phyloP scores from a whole-genome alignment of 1,140 invertebrate species.

The Campoletis sonorensis region DNA sequence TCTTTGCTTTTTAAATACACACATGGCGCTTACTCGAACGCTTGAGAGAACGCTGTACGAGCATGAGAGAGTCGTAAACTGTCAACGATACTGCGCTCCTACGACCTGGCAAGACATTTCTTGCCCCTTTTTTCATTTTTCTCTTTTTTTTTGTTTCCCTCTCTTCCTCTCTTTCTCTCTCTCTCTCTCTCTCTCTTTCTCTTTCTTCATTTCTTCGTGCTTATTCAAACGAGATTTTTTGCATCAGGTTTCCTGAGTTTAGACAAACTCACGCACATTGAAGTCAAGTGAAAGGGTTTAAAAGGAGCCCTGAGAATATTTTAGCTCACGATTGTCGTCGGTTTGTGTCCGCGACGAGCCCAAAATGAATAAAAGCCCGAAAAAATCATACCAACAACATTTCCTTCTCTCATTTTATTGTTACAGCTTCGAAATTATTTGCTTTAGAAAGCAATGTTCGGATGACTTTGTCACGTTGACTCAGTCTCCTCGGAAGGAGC shows the following conservation, averaged over 20 bases:
- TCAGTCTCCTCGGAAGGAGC: not conserved
- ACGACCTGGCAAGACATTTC: conserved; percentile 47
- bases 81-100: conserved; percentile 57
- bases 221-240: too few relatives aligned
- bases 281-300: too few relatives aligned
- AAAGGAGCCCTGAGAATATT: too few relatives aligned
- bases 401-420: too few relatives aligned
- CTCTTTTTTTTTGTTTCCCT: not conserved
- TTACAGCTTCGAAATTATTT: too few relatives aligned
- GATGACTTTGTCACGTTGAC: conserved; percentile 1
- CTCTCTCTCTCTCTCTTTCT: too few relatives aligned
- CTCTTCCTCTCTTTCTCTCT: not conserved
- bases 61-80: conserved; percentile 56
- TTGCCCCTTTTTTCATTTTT: not conserved
- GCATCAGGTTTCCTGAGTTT: too few relatives aligned
- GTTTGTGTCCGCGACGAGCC: too few relatives aligned
- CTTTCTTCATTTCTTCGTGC: not conserved
- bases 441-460: not conserved
- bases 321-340: too few relatives aligned
- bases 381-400: too few relatives aligned
- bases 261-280: too few relatives aligned
- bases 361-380: too few relatives aligned
- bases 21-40: conserved; percentile 68
- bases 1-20: conserved; percentile 55
- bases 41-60: conserved; percentile 37